Conservation (phyloP, 2,797 vertebrate genomes). For the Gastrophryne carolinensis region DNA sequence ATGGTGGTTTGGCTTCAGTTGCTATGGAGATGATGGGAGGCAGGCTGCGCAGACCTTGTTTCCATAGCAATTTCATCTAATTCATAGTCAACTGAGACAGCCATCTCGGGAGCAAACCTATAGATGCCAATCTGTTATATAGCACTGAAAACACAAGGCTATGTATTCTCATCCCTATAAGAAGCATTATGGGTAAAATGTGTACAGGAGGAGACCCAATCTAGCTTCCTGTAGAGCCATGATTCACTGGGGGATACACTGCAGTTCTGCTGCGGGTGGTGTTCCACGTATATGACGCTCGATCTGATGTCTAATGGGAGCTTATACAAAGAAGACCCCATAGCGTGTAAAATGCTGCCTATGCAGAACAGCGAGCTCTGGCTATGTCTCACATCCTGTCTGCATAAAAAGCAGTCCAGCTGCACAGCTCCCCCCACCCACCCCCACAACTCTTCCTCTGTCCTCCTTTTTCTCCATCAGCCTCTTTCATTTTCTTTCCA, state of each 20-base stretch:
- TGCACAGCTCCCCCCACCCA: slow-evolving; percentile 13
- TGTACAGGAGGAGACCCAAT: too few relatives aligned
- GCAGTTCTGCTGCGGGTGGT: too few relatives aligned
- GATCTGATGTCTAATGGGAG: background rate
- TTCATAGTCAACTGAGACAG: slow-evolving; percentile 14
- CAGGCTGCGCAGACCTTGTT: slow-evolving; percentile 7
- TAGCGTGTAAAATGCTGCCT: slow-evolving; percentile 14
- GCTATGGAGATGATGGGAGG: slow-evolving; percentile 1
- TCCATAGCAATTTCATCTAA: slow-evolving; percentile 42
- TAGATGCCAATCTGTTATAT: background rate
- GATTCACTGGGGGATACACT: too few relatives aligned
- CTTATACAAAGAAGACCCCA: background rate
- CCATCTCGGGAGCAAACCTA: background rate
- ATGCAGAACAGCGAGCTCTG: slow-evolving; percentile 31
- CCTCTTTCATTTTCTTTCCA: background rate
- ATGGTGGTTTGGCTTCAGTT: slow-evolving; percentile 26
- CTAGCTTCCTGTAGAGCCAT: too few relatives aligned
- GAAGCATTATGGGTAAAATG: too few relatives aligned
- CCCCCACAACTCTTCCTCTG: slow-evolving; percentile 3
- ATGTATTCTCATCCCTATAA: too few relatives aligned
- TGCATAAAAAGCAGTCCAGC: slow-evolving; percentile 42
- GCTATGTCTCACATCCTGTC: slow-evolving; percentile 40
- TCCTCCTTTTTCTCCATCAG: background rate
- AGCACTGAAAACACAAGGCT: background rate
- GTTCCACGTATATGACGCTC: background rate